phyloP scores from a whole-genome alignment of 92 coral and sea anemone genomes.

The Siderastrea radians region DNA sequence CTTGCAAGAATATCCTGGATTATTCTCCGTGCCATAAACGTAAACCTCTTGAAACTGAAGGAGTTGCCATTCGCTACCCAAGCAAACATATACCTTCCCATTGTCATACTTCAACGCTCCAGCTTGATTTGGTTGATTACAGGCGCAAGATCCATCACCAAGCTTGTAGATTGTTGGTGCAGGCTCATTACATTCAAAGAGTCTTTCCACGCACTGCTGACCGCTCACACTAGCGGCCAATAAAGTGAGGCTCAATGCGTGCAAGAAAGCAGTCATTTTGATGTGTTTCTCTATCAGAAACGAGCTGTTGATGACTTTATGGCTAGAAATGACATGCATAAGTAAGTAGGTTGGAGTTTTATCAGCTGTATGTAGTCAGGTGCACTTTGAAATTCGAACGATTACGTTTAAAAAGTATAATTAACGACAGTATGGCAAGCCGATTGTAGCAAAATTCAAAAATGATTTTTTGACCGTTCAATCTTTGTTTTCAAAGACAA shows the following conservation, averaged over 20 bases:
- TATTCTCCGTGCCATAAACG: not conserved
- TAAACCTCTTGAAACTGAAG: not conserved
- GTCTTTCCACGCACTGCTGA: not conserved
- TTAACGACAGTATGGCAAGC: too few relatives aligned
- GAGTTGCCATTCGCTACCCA: conserved; percentile 2
- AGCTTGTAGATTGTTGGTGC: conserved; percentile 12
- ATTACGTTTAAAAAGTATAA: too few relatives aligned
- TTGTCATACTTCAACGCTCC: conserved; percentile 10
- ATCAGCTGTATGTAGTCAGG: not conserved
- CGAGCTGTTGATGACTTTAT: not conserved
- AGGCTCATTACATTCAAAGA: not conserved
- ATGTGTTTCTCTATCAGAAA: not conserved
- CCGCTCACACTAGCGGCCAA: not conserved
- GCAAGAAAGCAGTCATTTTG: not conserved
- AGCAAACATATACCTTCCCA: not conserved
- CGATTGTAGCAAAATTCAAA: too few relatives aligned
- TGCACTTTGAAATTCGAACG: not conserved
- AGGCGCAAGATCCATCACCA: conserved; percentile 5
- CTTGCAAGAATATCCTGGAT: conserved; percentile 11
- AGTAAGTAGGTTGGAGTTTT: too few relatives aligned
- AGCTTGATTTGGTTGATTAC: not conserved
- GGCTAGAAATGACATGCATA: too few relatives aligned
- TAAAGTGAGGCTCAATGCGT: not conserved
- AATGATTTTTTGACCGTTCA: too few relatives aligned
- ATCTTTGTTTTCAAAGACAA: too few relatives aligned